These are phyloP conservation scores for Microdon myrmicae DNA, from an alignment of 2,888 invertebrate genomes.

Conservation along the genomic window DNA sequence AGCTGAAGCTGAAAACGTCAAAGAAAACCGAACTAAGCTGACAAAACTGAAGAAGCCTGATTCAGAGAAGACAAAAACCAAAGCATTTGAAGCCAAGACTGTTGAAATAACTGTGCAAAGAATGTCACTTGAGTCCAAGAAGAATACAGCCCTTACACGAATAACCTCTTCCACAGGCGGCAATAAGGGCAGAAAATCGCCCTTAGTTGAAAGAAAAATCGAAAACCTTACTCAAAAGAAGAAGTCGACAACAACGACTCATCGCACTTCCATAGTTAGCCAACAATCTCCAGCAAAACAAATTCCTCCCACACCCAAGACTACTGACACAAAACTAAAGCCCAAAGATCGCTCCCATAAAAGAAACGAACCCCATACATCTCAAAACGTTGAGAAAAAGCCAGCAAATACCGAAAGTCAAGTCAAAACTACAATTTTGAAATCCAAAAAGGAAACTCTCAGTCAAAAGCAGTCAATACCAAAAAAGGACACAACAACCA, in stretches of 20 bases:
- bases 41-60: neutral
- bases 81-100: neutral
- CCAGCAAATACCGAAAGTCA: too few species aligned
- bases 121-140: neutral
- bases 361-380: too few species aligned
- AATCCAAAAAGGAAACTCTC: neutral
- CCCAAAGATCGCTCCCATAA: too few species aligned
- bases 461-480: neutral
- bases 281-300: too few species aligned
- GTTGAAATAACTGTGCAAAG: neutral
- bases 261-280: too few species aligned
- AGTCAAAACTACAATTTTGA: too few species aligned
- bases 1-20: neutral
- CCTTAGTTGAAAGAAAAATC: too few species aligned
- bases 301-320: too few species aligned
- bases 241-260: too few species aligned
- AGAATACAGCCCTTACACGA: neutral
- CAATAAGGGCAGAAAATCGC: neutral
- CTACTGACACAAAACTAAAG: too few species aligned
- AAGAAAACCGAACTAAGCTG: neutral
- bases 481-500: neutral
- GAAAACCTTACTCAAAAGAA: neutral
- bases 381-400: too few species aligned
- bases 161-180: neutral
- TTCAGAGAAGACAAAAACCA: neutral